These are phyloP conservation scores for Mycogona germanica DNA, from an alignment of 2,888 invertebrate species.

Conservation along the genomic window DNA sequence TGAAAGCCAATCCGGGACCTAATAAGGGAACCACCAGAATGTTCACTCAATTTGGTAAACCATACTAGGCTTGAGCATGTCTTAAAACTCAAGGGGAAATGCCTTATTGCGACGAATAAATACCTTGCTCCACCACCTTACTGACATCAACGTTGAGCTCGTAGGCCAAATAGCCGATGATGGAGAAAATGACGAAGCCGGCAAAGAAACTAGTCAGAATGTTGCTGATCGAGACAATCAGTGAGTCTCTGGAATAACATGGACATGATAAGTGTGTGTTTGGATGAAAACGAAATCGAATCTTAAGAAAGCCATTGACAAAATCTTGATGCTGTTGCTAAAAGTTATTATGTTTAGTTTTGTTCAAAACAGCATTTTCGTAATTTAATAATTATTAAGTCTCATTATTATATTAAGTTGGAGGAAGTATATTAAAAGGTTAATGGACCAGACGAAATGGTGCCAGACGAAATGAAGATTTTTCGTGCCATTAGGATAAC, in stretches of 20 bases:
- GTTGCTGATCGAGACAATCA: conserved; percentile 63
- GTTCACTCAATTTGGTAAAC: conserved; percentile 24
- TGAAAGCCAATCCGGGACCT: conserved; percentile 59
- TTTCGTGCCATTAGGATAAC: no score
- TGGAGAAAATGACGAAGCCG: conserved; percentile 65
- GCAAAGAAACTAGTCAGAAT: conserved; percentile 68
- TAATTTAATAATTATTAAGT: no score
- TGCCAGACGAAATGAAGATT: no score
- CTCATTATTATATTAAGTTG: no score
- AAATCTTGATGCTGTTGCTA: background rate
- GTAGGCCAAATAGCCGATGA: conserved; percentile 67
- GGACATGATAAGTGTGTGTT: background rate
- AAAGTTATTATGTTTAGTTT: no score
- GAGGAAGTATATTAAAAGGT: no score
- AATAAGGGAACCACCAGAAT: conserved; percentile 3
- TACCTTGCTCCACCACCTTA: conserved; percentile 55
- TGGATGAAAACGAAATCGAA: background rate
- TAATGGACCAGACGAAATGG: no score
- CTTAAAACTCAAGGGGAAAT: background rate
- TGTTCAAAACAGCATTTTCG: no score
- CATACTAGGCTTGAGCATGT: conserved; percentile 14
- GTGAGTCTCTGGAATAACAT: conserved; percentile 53
- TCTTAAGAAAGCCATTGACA: background rate
- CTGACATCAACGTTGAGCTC: conserved; percentile 56
- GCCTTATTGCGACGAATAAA: no score